These are phyloP conservation scores for Graptemys geographica DNA, from an alignment of 2,797 vertebrate species.

Conservation along the genomic window DNA sequence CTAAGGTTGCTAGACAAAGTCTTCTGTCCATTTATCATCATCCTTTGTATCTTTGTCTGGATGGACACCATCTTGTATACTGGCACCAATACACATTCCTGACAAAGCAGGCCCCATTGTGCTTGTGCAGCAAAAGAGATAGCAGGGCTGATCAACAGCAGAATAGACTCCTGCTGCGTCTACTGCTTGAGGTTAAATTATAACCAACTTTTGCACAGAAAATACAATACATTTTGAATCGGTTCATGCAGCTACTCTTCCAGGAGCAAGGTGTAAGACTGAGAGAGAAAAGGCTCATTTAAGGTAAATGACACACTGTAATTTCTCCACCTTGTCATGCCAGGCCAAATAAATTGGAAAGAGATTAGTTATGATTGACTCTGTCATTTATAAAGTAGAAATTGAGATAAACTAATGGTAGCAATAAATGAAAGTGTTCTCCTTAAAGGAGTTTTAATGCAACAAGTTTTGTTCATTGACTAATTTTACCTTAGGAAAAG, in stretches of 20 bases:
- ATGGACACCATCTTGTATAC: background rate
- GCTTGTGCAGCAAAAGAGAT: background rate
- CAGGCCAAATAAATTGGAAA: background rate
- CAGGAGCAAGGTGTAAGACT: background rate
- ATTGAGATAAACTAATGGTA: background rate
- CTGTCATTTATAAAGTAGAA: background rate
- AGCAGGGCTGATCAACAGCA: background rate
- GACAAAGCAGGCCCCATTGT: background rate
- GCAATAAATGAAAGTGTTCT: background rate
- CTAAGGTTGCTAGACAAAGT: background rate
- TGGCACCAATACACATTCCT: background rate
- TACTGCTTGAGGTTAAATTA: background rate
- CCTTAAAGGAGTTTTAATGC: fast-evolving
- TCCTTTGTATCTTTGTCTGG: background rate
- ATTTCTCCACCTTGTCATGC: background rate
- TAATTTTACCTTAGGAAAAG: fast-evolving
- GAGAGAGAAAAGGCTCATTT: slow-evolving; percentile 25
- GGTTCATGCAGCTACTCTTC: background rate
- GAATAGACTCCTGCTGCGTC: fast-evolving
- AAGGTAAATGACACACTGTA: background rate
- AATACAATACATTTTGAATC: fast-evolving
- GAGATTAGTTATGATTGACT: background rate
- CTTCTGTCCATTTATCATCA: fast-evolving
- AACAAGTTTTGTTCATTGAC: background rate
- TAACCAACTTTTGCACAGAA: background rate